Base-by-base conservation (phyloP, 2,113 vertebrate species). In the Amphiprion ocellaris region DNA sequence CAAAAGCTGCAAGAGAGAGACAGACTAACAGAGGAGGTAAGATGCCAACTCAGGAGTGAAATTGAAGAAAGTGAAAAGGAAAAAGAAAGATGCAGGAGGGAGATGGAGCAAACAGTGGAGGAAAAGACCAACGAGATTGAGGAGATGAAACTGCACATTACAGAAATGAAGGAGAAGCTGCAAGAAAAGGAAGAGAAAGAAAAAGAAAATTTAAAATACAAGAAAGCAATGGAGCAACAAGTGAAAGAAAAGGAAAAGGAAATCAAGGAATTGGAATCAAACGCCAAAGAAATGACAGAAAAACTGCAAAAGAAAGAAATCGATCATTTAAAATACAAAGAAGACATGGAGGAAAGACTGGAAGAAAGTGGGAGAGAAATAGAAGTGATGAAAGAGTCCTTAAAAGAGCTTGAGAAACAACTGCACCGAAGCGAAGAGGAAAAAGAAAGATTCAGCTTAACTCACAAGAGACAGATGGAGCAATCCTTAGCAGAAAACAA, bases 401-500 rank as follows among this genome's bases (percentile, higher is more conserved):
- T 65, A 8, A 77, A 71, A 30, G 82, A 87, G 8, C 52, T 47
- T 0, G 56, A 89, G 58, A 53, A 65, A 28, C 73, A 37, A 19
- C 19, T 63, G 39, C 56, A 3, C 10, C 28, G 52, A 15, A 56
- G 2, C 2, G 49, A 50, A 10, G 61, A 77, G 3, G 58, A 80
- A 56, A 77, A 52, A 62, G 65, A 76, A 2, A 67, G 9, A 54
- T 49, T 80, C 28, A 2, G 8, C 3, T n/a, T 67, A 0, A 66
- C 73, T 17, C 69, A 84, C 56, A 50, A 80, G 47, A 88, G 56
- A 61, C 70, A 84, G 28, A 78, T 85, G 63, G 49, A 72, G 58
- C 76, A 84, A 15, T 84, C 75, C n/a, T 65, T 88, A 1, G 28
- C 70, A 12, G 75, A 86, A 26, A 87, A 81, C 8, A 53, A 87